Conservation (phyloP, 2,888 invertebrate species). For the Cheilosia urbana region DNA sequence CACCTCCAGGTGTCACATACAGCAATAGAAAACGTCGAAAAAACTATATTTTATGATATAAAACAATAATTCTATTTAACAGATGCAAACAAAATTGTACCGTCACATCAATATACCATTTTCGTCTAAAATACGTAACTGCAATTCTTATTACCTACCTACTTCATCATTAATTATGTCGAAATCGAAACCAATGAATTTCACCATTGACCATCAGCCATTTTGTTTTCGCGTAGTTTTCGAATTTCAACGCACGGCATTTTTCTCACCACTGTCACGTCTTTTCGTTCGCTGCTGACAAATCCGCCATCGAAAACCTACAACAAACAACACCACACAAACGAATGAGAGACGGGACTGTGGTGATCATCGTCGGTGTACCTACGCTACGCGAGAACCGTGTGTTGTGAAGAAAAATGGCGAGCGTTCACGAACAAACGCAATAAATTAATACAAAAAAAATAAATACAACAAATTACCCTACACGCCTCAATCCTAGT, state of each 20-base stretch:
- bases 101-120: too few relatives aligned
- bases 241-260: slow-evolving; percentile 6
- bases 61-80: too few relatives aligned
- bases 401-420: slow-evolving; percentile 75
- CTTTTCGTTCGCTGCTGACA: slow-evolving; percentile 19
- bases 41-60: too few relatives aligned
- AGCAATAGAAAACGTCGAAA: too few relatives aligned
- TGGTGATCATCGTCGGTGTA: slow-evolving; percentile 73
- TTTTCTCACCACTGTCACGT: slow-evolving; percentile 58
- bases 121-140: too few relatives aligned
- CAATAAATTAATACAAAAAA: slow-evolving; percentile 58
- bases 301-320: slow-evolving; percentile 35
- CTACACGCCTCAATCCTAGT: slow-evolving; percentile 33
- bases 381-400: slow-evolving; percentile 72
- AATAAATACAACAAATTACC: slow-evolving; percentile 42
- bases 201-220: slow-evolving; percentile 45
- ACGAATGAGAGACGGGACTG: slow-evolving; percentile 73
- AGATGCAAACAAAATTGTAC: too few relatives aligned
- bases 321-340: slow-evolving; percentile 60
- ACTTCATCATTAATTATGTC: not conserved
- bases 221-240: slow-evolving; percentile 68
- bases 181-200: not conserved
- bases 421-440: slow-evolving; percentile 73
- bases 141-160: too few relatives aligned
- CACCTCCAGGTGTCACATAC: too few relatives aligned